These are phyloP conservation scores for Archips crataeganus DNA, from an alignment of 2,888 invertebrate genomes.

Conservation along the genomic window DNA sequence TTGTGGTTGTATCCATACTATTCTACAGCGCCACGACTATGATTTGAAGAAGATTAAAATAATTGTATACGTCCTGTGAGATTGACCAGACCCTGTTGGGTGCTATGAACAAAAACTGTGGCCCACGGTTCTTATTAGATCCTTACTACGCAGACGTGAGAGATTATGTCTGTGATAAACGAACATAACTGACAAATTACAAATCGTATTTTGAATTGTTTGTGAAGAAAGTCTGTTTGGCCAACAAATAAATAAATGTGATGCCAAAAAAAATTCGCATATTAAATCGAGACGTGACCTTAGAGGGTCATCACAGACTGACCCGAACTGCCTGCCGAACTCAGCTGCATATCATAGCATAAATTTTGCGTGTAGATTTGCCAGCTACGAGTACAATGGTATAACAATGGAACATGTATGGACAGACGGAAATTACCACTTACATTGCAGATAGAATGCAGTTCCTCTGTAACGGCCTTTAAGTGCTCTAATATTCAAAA, in stretches of 20 bases:
- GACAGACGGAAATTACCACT: too few relatives aligned
- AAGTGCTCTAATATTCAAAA: too few relatives aligned
- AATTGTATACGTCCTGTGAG: constrained; percentile 81
- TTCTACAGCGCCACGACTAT: constrained; percentile 55
- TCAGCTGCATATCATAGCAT: too few relatives aligned
- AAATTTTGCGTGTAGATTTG: too few relatives aligned
- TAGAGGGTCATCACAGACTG: too few relatives aligned
- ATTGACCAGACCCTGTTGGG: constrained; percentile 70
- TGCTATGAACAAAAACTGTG: constrained; percentile 69
- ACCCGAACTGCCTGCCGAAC: too few relatives aligned
- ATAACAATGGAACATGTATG: too few relatives aligned
- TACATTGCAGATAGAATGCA: too few relatives aligned
- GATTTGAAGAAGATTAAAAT: constrained; percentile 85
- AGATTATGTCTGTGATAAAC: constrained; percentile 55
- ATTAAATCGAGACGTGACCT: neutral
- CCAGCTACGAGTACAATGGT: too few relatives aligned
- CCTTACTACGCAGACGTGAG: constrained; percentile 60
- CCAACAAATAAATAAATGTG: neutral
- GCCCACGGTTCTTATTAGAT: constrained; percentile 64
- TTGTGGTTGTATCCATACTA: constrained; percentile 57
- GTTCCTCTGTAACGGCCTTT: too few relatives aligned
- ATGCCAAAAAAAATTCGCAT: neutral
- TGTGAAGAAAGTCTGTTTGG: neutral
- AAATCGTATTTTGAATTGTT: constrained; percentile 25
- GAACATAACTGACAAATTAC: constrained; percentile 42